phyloP scores from a whole-genome alignment of 1,140 invertebrate species.

The Drosophila santomea region DNA sequence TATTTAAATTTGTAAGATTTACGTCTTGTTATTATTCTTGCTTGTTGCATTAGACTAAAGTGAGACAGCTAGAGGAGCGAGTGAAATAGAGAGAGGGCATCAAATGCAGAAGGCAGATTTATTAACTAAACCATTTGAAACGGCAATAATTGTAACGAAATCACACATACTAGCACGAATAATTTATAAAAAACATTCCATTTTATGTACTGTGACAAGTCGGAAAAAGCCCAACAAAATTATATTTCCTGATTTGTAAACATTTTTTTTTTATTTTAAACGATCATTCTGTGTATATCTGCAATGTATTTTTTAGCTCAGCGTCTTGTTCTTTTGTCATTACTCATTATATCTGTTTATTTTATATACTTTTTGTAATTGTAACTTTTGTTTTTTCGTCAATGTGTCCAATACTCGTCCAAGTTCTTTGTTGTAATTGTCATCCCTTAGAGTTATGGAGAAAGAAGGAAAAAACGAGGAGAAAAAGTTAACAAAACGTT shows the following conservation, averaged over 20 bases:
- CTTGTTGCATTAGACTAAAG: slow-evolving; percentile 63
- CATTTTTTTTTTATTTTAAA: slow-evolving; percentile 24
- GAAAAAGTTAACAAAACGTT: slow-evolving; percentile 29
- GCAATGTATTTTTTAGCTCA: slow-evolving; percentile 20
- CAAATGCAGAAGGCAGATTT: slow-evolving; percentile 29
- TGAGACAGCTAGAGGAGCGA: slow-evolving; percentile 28
- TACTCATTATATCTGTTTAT: slow-evolving; percentile 46
- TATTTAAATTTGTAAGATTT: slow-evolving; percentile 51
- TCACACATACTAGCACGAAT: slow-evolving; percentile 23
- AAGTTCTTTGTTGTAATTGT: slow-evolving; percentile 53
- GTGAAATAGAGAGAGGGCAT: slow-evolving; percentile 22
- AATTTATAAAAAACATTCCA: slow-evolving; percentile 66
- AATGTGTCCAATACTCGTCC: slow-evolving; percentile 53
- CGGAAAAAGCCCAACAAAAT: neutral
- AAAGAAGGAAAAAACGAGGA: slow-evolving; percentile 2
- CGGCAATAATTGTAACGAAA: slow-evolving; percentile 14
- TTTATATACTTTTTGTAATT: slow-evolving; percentile 36
- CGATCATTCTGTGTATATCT: slow-evolving; percentile 25
- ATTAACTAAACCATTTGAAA: slow-evolving; percentile 20
- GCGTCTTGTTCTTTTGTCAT: slow-evolving; percentile 38
- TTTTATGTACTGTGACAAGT: slow-evolving; percentile 43
- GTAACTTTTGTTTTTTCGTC: slow-evolving; percentile 33
- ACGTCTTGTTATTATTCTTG: slow-evolving; percentile 67
- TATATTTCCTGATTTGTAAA: slow-evolving; percentile 19
- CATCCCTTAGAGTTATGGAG: slow-evolving; percentile 23